Conservation (phyloP, 2,113 vertebrate species). For the Lophochroa leadbeateri region DNA sequence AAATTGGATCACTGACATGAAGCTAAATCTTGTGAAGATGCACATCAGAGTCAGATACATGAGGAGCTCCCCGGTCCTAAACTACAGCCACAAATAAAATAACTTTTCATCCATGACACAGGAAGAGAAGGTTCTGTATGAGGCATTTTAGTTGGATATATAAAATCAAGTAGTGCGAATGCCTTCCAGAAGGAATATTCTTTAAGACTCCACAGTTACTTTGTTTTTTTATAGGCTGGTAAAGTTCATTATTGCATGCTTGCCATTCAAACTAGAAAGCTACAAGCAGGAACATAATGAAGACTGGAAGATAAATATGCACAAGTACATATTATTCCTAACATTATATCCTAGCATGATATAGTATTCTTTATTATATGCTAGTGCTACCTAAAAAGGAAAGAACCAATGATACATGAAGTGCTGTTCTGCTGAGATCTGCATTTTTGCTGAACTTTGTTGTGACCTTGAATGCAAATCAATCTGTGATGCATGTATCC, state of each 20-base stretch:
- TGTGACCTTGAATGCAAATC: slow-evolving; percentile 48
- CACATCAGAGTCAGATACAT: background rate
- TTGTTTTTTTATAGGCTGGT: background rate
- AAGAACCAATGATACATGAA: background rate
- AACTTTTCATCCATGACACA: background rate
- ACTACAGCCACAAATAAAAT: background rate
- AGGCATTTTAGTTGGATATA: background rate
- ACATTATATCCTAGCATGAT: background rate
- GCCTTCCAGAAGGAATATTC: background rate
- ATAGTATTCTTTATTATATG: background rate
- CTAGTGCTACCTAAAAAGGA: background rate
- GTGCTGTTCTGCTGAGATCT: background rate
- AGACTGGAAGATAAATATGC: background rate
- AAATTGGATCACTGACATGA: background rate
- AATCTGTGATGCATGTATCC: background rate
- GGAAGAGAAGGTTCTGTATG: background rate
- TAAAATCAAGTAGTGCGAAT: background rate
- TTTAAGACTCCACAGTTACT: background rate
- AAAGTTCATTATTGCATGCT: background rate
- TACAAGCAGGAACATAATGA: background rate
- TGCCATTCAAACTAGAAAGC: background rate
- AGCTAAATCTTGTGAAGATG: background rate
- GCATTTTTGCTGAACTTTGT: slow-evolving; percentile 38
- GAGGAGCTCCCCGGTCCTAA: background rate
- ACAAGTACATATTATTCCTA: background rate